Percentiles rank a stretch among this genome's conserved stretches.
Conservation (phyloP, 2,797 vertebrate genomes). For the Hoplostethus mediterraneus region DNA sequence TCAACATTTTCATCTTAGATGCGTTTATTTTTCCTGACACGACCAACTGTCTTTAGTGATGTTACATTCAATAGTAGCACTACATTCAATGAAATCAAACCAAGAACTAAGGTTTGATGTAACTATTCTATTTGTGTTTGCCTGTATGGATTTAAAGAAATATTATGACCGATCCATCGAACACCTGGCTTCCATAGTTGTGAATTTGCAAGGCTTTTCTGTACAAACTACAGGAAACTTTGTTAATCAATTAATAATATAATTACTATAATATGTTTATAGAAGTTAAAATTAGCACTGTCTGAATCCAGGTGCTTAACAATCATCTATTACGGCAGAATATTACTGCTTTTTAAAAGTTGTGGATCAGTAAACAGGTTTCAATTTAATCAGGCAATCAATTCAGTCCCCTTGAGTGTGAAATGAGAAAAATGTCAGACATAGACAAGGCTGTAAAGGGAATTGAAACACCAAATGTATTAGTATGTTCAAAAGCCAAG, state of each 20-base stretch:
- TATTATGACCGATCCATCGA: background rate
- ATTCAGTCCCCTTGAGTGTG: conserved; percentile 23
- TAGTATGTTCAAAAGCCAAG: conserved; percentile 65
- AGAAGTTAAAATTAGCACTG: background rate
- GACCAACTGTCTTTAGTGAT: no score
- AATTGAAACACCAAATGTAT: conserved; percentile 32
- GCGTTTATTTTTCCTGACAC: no score
- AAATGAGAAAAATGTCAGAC: conserved; percentile 44
- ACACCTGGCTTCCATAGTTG: background rate
- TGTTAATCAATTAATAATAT: background rate
- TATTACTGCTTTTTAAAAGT: conserved; percentile 27
- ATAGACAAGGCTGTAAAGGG: conserved; percentile 17
- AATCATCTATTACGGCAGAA: conserved; percentile 12
- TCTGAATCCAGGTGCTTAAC: background rate
- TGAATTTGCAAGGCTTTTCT: no score
- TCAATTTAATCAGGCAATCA: background rate
- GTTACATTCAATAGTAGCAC: no score
- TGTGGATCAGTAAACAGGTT: conserved; percentile 19
- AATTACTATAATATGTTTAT: background rate
- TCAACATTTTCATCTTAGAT: no score
- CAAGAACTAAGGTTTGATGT: no score
- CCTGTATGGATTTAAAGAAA: background rate
- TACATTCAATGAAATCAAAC: no score
- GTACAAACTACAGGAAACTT: background rate
- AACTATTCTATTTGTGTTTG: no score